Evolutionary conservation across 2,113 vertebrate species (phyloP).

Genomic region (Sylvietta virens): DNA sequence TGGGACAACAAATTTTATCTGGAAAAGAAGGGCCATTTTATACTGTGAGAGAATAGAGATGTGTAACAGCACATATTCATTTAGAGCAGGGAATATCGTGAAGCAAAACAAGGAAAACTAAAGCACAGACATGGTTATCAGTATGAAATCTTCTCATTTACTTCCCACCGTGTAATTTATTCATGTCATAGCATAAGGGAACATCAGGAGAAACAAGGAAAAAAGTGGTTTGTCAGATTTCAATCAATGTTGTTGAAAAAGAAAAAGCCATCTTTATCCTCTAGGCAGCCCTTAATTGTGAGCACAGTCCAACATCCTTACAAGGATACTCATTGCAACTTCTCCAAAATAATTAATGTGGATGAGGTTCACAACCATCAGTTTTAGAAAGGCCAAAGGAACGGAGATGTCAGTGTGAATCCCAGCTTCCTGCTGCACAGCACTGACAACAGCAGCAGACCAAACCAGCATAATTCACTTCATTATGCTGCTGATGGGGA

Average conservation of each 20-base stretch:
- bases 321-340: neutral
- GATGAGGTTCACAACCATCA: neutral
- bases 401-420: neutral
- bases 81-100: neutral
- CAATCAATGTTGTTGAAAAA: neutral
- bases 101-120: neutral
- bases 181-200: constrained; percentile 48
- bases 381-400: neutral
- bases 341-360: neutral
- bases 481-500: neutral
- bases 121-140: neutral
- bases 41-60: neutral
- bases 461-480: neutral
- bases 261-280: neutral
- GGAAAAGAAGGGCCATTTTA: neutral
- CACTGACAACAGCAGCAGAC: neutral
- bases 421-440: neutral
- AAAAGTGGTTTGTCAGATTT: constrained; percentile 25
- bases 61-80: neutral
- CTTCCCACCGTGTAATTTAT: constrained; percentile 54
- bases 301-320: neutral
- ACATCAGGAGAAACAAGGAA: constrained; percentile 11
- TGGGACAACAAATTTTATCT: neutral
- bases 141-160: constrained; percentile 53
- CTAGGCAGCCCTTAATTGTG: constrained; percentile 32